Evolutionary conservation across 2,888 invertebrate genomes (phyloP), one percentile per base, ranked within the genome.

Genomic region (Zygothrica quintamaculata): DNA sequence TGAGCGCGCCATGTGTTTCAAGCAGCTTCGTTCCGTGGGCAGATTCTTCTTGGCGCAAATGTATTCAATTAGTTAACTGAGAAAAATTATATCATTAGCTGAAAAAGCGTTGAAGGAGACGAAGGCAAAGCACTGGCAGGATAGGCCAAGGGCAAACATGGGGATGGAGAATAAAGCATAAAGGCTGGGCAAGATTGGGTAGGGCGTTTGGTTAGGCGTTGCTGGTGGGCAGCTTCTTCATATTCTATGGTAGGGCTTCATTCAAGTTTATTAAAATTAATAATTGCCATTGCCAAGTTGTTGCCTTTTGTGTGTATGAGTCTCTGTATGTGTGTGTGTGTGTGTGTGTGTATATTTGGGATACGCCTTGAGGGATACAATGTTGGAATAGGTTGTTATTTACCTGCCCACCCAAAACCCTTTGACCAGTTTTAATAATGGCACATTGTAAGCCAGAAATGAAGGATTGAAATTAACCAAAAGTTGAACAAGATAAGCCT

Each of bases 41-140:
- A 18, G 33, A 39, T 25, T 15, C 53, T 51, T 56, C 53, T 51
- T 56, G 64, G 26, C 75, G 84, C 86, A 86, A 81, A 86, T 86
- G 88, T 82, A 82, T 82, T 82, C 88, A 82, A 82, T 82, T 82
- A 82, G 88, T 77, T 82, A 88, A 82, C 87, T 84, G 84, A 86
- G 82, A 82, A 82, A 82, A 82, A 82, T 88, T 88, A 82, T 84
- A 88, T 84, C 88, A 82, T 82, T 88, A 82, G 87, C 65, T 58
- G 40, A 42, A 82, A 65, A 52, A n/a, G n/a, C n/a, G n/a, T n/a
- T n/a, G n/a, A 33, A 43, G 8, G 6, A 13, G 37, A n/a, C n/a
- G n/a, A n/a, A n/a, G n/a, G n/a, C n/a, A n/a, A n/a, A 2, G 8
- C 13, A n/a, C 4, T n/a, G n/a, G n/a, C n/a, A n/a, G n/a, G n/a